phyloP scores from a whole-genome alignment of 1,140 invertebrate genomes.

The Magallana ariakensis region DNA sequence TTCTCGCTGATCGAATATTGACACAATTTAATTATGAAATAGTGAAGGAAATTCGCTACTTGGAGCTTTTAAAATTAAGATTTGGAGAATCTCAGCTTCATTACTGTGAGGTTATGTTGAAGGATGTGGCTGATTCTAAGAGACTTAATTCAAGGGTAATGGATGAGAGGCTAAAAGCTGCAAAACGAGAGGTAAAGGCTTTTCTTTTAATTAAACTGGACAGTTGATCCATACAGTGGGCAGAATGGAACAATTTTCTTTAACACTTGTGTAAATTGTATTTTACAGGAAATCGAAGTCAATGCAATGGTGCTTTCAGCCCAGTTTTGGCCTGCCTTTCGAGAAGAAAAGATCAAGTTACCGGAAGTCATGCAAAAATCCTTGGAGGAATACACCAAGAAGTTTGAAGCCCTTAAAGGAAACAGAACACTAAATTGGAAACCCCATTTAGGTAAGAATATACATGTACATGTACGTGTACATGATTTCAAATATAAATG shows the following conservation, averaged over 20 bases:
- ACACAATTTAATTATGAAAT: constrained; percentile 92
- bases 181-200: constrained; percentile 58
- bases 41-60: constrained; percentile 92
- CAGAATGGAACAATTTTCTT: no score
- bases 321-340: constrained; percentile 99
- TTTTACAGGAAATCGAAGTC: constrained; percentile 83
- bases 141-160: constrained; percentile 93
- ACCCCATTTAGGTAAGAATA: constrained; percentile 88
- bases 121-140: constrained; percentile 92
- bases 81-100: constrained; percentile 98
- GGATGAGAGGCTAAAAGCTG: constrained; percentile 77
- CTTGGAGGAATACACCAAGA: constrained; percentile 92
- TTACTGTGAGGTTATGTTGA: constrained; percentile 99
- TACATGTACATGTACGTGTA: no score
- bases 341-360: constrained; percentile 94
- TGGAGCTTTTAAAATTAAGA: constrained; percentile 94
- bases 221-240: no score
- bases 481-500: no score
- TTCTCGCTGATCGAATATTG: constrained; percentile 95
- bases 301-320: constrained; percentile 95
- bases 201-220: no score
- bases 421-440: constrained; percentile 97
- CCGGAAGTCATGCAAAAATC: constrained; percentile 89
- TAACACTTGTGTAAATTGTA: neutral
- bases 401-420: constrained; percentile 95